Conservation (phyloP, 2,888 invertebrate species). For the Eilema caniola region DNA sequence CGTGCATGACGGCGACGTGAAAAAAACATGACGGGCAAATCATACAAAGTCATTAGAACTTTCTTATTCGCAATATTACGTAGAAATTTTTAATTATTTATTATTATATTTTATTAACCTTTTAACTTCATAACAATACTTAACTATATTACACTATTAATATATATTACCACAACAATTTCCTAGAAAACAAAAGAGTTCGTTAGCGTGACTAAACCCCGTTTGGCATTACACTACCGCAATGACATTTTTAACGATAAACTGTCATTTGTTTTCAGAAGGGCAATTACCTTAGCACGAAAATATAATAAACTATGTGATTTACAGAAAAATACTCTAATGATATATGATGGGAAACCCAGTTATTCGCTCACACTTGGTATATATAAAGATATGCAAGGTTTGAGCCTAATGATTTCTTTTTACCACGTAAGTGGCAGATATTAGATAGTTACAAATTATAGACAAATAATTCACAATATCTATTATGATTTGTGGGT, state of each 20-base stretch:
- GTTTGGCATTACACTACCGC: slow-evolving; percentile 37
- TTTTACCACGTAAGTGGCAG: too few relatives aligned
- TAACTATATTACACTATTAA: not conserved
- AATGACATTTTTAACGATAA: slow-evolving; percentile 45
- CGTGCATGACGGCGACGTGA: too few relatives aligned
- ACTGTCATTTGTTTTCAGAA: slow-evolving; percentile 45
- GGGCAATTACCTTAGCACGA: slow-evolving; percentile 34
- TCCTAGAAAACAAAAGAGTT: slow-evolving; percentile 41
- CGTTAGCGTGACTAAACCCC: slow-evolving; percentile 47
- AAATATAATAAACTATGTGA: slow-evolving; percentile 31
- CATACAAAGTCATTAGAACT: not conserved
- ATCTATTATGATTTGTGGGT: not conserved
- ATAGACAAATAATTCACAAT: too few relatives aligned
- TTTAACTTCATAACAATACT: not conserved
- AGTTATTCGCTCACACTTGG: too few relatives aligned
- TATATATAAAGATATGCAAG: not conserved
- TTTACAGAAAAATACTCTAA: slow-evolving; percentile 16
- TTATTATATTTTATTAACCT: too few relatives aligned
- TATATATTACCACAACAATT: slow-evolving; percentile 21
- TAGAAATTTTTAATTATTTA: not conserved
- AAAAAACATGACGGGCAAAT: not conserved
- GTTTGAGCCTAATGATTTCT: not conserved
- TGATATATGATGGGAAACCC: too few relatives aligned
- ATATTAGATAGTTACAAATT: too few relatives aligned
- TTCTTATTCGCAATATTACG: not conserved